Base-by-base conservation (phyloP, 2,113 vertebrate species). In the Istiophorus platypterus region DNA sequence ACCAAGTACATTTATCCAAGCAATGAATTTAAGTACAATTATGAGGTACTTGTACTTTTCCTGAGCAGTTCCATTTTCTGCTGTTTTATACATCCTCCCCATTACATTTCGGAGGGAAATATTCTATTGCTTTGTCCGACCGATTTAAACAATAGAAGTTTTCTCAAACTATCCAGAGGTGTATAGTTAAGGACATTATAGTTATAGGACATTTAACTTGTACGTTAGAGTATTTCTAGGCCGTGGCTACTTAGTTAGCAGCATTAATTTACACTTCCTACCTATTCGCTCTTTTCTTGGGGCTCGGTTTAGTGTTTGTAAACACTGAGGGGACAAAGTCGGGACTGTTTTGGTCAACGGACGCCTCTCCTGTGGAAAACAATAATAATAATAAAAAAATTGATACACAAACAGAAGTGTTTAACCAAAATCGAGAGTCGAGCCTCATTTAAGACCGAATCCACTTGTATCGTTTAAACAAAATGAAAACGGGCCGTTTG, bases 281-380 rank as follows among this genome's bases (percentile, higher is more conserved):
- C 91, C 78, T 1, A 78, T 58, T 85, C 0, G 0, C 8, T 17
- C 27, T 80, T 5, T 49, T 84, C 41, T 45, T 72, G 1, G 62
- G 7, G 6, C 2, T 59, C 17, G 2, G 20, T 34, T 74, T 49
- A 0, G 4, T 0, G 14, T 22, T 22, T 4, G 73, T 27, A 79
- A 92, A 92, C 41, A 92, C 64, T 12, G 90, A 83, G 0, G 92
- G 91, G 6, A 91, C 85, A 81, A 87, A 93, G 78, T 92, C 90
- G 0, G 72, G 86, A 58, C 14, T 76, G n/a, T 76, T 17, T 0
- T 2, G 5, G 1, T 82, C 76, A 67, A 73, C 39, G 17, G 90
- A 91, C 0, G 78, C 72, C 27, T 87, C 57, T 8, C 87, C 92
- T 93, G 31, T 1, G 27, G n/a, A 7, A 10, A 49, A n/a, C 17